Evolutionary conservation across 2,888 invertebrate species (phyloP).

Genomic region (Cepaea hortensis): DNA sequence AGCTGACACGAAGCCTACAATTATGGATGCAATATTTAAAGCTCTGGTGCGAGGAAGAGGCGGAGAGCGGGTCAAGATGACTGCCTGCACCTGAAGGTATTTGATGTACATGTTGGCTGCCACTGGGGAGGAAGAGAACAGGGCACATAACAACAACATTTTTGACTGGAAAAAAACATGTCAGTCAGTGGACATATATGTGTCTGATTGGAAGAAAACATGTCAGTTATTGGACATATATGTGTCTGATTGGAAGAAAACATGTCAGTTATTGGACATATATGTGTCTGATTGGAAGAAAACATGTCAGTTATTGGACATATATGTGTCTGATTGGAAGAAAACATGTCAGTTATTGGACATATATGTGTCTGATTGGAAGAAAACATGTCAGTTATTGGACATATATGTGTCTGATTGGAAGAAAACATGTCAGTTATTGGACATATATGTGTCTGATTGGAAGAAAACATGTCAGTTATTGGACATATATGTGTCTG

Average conservation of each 20-base stretch:
- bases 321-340: no score
- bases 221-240: neutral
- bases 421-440: no score
- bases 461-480: no score
- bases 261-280: neutral
- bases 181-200: neutral
- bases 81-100: conserved; percentile 61
- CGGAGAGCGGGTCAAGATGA: conserved; percentile 46
- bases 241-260: neutral
- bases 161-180: neutral
- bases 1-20: conserved; percentile 81
- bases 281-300: no score
- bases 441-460: no score
- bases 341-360: no score
- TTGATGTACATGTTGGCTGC: conserved; percentile 64
- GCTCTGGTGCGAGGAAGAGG: conserved; percentile 45
- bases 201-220: neutral
- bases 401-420: no score
- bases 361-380: no score
- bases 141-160: neutral
- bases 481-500: no score
- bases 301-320: no score
- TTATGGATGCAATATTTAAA: conserved; percentile 80
- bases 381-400: no score
- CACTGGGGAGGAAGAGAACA: conserved; percentile 55